Evolutionary conservation across 2,113 vertebrate species (phyloP).

Genomic region (Clinocottus analis): DNA sequence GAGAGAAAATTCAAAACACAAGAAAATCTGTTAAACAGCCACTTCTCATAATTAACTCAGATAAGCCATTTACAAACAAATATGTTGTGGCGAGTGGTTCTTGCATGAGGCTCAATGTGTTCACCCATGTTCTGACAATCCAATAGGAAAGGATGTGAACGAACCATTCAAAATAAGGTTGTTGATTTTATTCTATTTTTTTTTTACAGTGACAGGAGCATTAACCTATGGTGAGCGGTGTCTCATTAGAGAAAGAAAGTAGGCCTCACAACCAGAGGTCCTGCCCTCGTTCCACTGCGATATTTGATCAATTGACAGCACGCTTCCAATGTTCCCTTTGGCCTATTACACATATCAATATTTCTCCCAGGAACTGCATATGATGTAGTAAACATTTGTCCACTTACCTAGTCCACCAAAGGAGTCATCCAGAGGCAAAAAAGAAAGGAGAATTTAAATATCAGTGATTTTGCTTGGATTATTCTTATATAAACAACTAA

Average conservation of each 20-base stretch:
- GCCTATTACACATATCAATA: conserved; percentile 47
- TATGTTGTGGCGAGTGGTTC: background rate
- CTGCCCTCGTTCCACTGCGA: conserved; percentile 32
- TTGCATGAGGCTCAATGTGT: background rate
- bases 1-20: background rate
- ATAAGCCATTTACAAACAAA: background rate
- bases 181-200: background rate
- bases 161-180: background rate
- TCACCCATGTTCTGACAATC: background rate
- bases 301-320: conserved; percentile 53
- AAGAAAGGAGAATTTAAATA: conserved; percentile 21
- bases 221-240: conserved; percentile 39
- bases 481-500: background rate
- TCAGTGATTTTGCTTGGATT: background rate
- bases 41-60: background rate
- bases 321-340: conserved; percentile 14
- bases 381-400: conserved; percentile 39
- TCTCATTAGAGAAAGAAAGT: conserved; percentile 65
- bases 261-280: conserved; percentile 30
- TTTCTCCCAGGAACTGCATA: conserved; percentile 5
- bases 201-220: conserved; percentile 47
- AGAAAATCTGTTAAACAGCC: background rate
- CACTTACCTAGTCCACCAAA: conserved; percentile 71
- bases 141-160: background rate
- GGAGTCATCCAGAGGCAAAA: conserved; percentile 22